Evolutionary conservation across 2,888 invertebrate genomes (phyloP).

Genomic region (Nemotelus nigrinus): DNA sequence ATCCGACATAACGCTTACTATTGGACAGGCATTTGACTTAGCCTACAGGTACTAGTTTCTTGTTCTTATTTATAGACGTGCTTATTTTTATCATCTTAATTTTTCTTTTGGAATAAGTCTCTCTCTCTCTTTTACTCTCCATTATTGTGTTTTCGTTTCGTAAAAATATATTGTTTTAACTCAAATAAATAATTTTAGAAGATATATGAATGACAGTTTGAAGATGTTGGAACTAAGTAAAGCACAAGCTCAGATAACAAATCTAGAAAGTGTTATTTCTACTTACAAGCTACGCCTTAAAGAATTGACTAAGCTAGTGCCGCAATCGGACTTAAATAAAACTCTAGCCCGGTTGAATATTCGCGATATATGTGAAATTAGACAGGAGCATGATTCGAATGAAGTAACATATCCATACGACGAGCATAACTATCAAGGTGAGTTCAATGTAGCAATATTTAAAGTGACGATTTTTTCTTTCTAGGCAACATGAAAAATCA

Average conservation of each 20-base stretch:
- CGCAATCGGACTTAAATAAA: conserved; percentile 64
- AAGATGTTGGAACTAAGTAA: conserved; percentile 89
- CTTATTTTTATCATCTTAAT: no score
- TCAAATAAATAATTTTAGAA: conserved; percentile 67
- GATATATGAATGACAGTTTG: conserved; percentile 91
- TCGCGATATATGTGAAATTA: conserved; percentile 67
- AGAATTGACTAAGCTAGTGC: conserved; percentile 68
- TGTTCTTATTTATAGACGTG: no score
- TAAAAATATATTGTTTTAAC: no score
- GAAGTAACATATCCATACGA: conserved; percentile 55
- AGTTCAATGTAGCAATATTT: no score
- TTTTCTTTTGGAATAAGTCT: no score
- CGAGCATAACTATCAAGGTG: no score
- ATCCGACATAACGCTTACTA: conserved; percentile 96
- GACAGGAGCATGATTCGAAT: conserved; percentile 58
- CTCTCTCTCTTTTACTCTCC: no score
- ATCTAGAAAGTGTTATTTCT: conserved; percentile 86
- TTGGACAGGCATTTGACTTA: conserved; percentile 97
- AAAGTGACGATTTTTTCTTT: no score
- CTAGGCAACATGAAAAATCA: conserved; percentile 54
- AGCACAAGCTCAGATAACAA: conserved; percentile 87
- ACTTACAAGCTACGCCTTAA: conserved; percentile 83
- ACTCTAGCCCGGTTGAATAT: conserved; percentile 68
- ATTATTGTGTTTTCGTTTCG: no score
- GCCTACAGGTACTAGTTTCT: conserved; percentile 78